Base-by-base conservation (phyloP, 2,113 vertebrate species). In the Setophaga coronata region DNA sequence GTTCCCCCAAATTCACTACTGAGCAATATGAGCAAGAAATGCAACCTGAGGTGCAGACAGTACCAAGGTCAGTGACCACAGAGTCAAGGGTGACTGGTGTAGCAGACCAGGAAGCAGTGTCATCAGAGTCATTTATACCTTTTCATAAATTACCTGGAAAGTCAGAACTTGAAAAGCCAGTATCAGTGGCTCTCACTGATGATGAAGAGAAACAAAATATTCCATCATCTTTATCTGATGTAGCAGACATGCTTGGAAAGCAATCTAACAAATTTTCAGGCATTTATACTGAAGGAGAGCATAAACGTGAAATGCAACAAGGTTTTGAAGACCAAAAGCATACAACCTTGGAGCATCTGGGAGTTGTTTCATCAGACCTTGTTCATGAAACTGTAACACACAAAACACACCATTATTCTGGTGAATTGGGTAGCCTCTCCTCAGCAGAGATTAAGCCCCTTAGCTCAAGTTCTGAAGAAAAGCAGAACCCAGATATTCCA, bases 161-260 rank as follows among this genome's bases (percentile, higher is more conserved):
- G n/a, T 36, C 89, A 89, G 47, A 76, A 69, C 25, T 8, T 28
- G 60, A 95, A 61, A 82, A 87, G 50, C 36, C 89, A 84, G 45
- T 60, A 34, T 29, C 70, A 20, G 48, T 69, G 90, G 20, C 43
- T 61, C 65, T 84, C 71, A 80, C 47, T 85, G 53, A 42, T 47
- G 42, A 96, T 65, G 77, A 95, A 66, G 76, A 97, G 86, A 94
- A 93, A 65, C 62, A 95, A 83, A 92, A 85, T 92, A 90, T 80
- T 57, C 73, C 72, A 38, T 58, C 69, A 14, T 72, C 90, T 82
- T 79, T 62, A 26, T 71, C 79, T 13, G 34, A 42, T 19, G 54
- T 86, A 53, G 87, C 48, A 94, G 70, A 12, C 36, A 36, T 24
- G 21, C n/a, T 62, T 76, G 40, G 54, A 54, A 34, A 45, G 24